Conservation (phyloP, 2,888 invertebrate genomes). For the Cerastoderma edule region DNA sequence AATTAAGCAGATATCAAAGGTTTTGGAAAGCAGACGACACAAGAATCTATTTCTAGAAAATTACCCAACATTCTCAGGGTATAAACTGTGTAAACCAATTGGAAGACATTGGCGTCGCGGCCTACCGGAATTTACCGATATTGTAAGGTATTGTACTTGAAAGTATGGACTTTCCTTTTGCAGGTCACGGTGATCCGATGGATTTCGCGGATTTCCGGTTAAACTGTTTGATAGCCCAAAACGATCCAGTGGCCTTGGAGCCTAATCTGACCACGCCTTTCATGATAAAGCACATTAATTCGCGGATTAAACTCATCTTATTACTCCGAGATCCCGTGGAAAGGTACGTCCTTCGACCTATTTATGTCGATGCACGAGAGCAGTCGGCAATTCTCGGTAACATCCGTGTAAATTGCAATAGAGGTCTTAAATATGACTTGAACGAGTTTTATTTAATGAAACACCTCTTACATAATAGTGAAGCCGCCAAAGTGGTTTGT, state of each 20-base stretch:
- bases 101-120: too few species aligned
- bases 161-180: neutral
- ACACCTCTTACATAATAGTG: too few species aligned
- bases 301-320: slow-evolving; percentile 42
- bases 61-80: neutral
- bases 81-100: neutral
- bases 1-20: too few species aligned
- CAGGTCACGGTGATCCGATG: slow-evolving; percentile 53
- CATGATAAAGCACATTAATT: slow-evolving; percentile 37
- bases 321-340: slow-evolving; percentile 51
- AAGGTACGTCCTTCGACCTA: slow-evolving; percentile 10
- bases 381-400: too few species aligned
- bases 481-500: too few species aligned
- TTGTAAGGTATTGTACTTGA: too few species aligned
- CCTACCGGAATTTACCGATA: too few species aligned
- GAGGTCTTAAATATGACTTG: too few species aligned
- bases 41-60: neutral
- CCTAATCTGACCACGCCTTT: slow-evolving; percentile 45
- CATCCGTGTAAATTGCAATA: too few species aligned
- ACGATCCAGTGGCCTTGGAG: slow-evolving; percentile 37
- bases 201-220: slow-evolving; percentile 41
- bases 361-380: too few species aligned
- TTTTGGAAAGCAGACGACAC: too few species aligned
- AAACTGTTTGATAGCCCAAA: slow-evolving; percentile 38
- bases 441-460: too few species aligned